These are phyloP conservation scores for Phrynocephalus forsythii DNA, from an alignment of 2,797 vertebrate genomes.

Conservation along the genomic window DNA sequence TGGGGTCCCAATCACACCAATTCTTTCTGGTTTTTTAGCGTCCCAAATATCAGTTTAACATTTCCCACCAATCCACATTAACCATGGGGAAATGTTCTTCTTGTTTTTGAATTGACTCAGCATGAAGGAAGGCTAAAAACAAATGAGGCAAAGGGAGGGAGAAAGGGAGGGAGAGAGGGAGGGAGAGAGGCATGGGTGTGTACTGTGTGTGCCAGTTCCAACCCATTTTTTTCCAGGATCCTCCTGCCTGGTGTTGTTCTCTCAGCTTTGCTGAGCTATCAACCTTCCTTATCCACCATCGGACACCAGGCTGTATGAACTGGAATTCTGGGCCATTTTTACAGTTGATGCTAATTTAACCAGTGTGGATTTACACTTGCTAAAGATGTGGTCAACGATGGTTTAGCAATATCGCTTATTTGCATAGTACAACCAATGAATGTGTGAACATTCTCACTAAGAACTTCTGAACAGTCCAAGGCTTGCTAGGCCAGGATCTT, in stretches of 20 bases:
- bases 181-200: not conserved
- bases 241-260: not conserved
- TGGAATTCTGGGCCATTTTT: not conserved
- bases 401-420: not conserved
- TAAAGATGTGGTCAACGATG: not conserved
- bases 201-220: not conserved
- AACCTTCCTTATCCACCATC: slow-evolving; percentile 21
- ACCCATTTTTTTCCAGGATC: slow-evolving; percentile 29
- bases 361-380: accelerated
- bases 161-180: not conserved
- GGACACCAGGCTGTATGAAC: not conserved
- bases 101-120: slow-evolving; percentile 6
- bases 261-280: slow-evolving; percentile 38
- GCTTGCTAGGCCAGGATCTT: not conserved
- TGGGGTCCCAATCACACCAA: not conserved
- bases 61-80: not conserved
- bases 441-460: no score
- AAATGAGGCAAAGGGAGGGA: not conserved
- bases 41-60: not conserved
- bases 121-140: slow-evolving; percentile 24
- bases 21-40: not conserved
- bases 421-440: not conserved
- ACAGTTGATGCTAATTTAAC: slow-evolving; percentile 11
- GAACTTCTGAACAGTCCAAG: not conserved
- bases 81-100: not conserved